phyloP scores from a whole-genome alignment of 2,888 invertebrate genomes.

The Amaurobius ferox region DNA sequence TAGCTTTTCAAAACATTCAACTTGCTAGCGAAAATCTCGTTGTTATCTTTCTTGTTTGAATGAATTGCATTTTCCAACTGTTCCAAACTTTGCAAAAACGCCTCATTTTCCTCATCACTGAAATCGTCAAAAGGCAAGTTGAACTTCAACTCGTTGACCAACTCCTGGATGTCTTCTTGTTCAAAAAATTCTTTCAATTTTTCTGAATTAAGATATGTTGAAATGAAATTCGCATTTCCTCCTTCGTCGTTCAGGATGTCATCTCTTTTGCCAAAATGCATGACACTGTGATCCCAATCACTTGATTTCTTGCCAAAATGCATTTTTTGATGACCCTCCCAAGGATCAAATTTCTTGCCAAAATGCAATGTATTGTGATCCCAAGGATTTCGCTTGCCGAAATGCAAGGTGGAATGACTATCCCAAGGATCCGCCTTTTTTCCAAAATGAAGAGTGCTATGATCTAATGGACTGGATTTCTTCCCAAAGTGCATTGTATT shows the following conservation, averaged over 20 bases:
- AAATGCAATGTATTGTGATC: constrained; percentile 38
- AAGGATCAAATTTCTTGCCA: constrained; percentile 37
- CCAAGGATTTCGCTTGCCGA: constrained; percentile 19
- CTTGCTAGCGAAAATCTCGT: neutral
- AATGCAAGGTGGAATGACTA: constrained; percentile 13
- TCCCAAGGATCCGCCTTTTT: constrained; percentile 37
- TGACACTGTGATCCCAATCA: neutral
- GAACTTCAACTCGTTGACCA: no score
- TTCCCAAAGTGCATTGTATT: constrained; percentile 51
- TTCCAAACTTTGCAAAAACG: neutral
- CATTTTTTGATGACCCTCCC: constrained; percentile 8
- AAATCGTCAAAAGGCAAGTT: no score
- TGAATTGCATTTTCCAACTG: neutral
- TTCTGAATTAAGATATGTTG: no score
- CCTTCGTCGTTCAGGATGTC: no score
- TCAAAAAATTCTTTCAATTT: no score
- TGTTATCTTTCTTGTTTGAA: neutral
- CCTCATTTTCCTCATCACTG: neutral
- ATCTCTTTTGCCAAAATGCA: constrained; percentile 27
- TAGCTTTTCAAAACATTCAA: neutral
- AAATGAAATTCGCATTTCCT: no score
- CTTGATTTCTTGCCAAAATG: constrained; percentile 10
- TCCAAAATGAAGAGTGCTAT: constrained; percentile 53
- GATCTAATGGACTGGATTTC: constrained; percentile 23
- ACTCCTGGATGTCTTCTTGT: no score